Evolutionary conservation across 2,888 invertebrate genomes (phyloP), one percentile per base, ranked within the genome.

Genomic region (Nasonovia ribisnigri): DNA sequence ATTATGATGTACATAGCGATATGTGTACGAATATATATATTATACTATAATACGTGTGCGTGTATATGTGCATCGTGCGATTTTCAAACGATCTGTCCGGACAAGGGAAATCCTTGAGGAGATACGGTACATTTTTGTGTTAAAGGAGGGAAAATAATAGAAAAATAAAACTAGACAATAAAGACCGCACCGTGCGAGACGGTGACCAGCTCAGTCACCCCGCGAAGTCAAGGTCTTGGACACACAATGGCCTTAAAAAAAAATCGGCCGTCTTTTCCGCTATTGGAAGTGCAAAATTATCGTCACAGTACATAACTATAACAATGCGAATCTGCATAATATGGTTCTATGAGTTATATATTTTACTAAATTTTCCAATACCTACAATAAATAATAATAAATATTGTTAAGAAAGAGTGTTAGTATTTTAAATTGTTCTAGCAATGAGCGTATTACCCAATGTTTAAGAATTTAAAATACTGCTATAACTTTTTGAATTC

Each of bases 171-270:
- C 77, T 67, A 88, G 92, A 92, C 92, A 92, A 92, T 87, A 92
- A 92, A 88, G 20, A 92, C 48, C 88, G 26, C 77, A 36, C 36
- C 36, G 13, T 67, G 88, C 92, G 67, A 88, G 88, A 57, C 88
- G 36, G 88, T 88, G 92, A 87, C 46, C 91, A 86, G 92, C 92
- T 92, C 92, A 92, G 54, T 92, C 92, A 92, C 88, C 92, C 92
- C 88, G 42, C 84, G 84, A 54, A 92, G 92, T 88, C 92, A 92
- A 92, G 92, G 92, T 92, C 92, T 92, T 36, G 87, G 92, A 84
- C 88, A 67, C 11, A 92, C 88, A 92, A 92, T 92, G 92, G n/a
- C 87, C 67, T 92, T 57, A 92, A 36, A 36, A 20, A 20, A 92
- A 88, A 88, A 92, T 91, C 84, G 51, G 91, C 54, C 10, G 42